Percentiles rank a stretch among this genome's conserved stretches.
Conservation (phyloP, 2,888 invertebrate species). For the Miltochrista miniata region DNA sequence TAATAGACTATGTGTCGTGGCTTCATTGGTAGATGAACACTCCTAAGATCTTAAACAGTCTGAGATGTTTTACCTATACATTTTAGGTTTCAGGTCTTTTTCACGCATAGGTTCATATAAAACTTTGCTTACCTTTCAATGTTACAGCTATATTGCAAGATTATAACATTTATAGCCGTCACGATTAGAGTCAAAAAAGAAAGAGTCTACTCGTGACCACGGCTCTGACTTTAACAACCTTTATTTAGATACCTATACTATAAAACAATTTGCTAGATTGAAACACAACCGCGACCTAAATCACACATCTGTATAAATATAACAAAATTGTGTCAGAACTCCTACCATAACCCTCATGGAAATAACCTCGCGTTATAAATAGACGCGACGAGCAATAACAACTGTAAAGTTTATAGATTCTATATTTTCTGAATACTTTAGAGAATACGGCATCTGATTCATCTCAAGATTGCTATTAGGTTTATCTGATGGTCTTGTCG, state of each 20-base stretch:
- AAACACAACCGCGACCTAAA: conserved; percentile 47
- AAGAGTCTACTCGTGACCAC: too few species aligned
- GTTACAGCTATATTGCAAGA: too few species aligned
- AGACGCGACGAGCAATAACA: conserved; percentile 49
- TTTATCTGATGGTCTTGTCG: conserved; percentile 10
- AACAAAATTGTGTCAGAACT: conserved; percentile 63
- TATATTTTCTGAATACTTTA: conserved; percentile 23
- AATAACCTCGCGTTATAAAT: conserved; percentile 66
- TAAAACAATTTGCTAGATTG: conserved; percentile 8
- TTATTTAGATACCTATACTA: conserved; percentile 2
- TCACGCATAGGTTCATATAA: too few species aligned
- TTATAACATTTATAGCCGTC: too few species aligned
- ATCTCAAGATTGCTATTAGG: conserved; percentile 14
- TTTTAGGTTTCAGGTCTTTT: too few species aligned
- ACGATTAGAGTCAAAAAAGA: too few species aligned
- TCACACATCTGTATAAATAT: conserved; percentile 52
- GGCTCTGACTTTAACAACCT: not conserved
- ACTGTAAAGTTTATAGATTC: conserved; percentile 15
- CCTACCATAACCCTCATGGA: conserved; percentile 73
- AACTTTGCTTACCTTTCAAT: too few species aligned
- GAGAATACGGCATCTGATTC: conserved; percentile 20
- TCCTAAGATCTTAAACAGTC: conserved; percentile 14
- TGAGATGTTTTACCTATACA: conserved; percentile 3
- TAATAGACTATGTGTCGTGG: conserved; percentile 70
- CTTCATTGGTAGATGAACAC: conserved; percentile 57